Percentiles rank a stretch among this genome's conserved stretches.
Conservation (phyloP, 2,113 vertebrate species). For the Cariama cristata region DNA sequence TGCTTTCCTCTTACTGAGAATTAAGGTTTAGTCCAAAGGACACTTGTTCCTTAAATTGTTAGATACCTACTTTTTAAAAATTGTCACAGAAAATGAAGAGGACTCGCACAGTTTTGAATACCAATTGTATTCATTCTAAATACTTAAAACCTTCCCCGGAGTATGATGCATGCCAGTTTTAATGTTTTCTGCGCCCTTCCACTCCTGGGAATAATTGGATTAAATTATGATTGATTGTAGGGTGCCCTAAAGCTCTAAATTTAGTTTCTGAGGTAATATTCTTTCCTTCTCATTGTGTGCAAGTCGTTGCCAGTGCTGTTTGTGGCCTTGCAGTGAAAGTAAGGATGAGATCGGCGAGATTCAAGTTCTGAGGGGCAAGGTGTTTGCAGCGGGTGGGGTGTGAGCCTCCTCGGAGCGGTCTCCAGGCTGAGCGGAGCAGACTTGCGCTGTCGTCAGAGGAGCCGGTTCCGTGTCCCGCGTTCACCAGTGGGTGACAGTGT, state of each 20-base stretch:
- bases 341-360: background rate
- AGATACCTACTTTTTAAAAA: background rate
- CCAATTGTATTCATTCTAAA: background rate
- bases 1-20: slow-evolving; percentile 18
- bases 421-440: background rate
- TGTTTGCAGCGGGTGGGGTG: background rate
- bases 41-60: background rate
- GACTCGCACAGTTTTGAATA: background rate
- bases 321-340: background rate
- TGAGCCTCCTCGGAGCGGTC: background rate
- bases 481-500: fast-evolving
- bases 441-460: background rate
- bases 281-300: background rate
- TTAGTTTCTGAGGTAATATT: background rate
- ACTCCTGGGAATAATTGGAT: background rate
- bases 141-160: background rate
- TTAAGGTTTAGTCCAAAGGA: slow-evolving; percentile 9
- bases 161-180: background rate
- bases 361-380: background rate
- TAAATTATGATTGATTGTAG: background rate
- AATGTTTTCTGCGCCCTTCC: background rate
- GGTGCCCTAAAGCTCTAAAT: background rate
- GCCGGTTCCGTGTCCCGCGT: background rate
- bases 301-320: background rate
- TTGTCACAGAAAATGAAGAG: background rate